Conservation (phyloP, 2,113 vertebrate genomes). For the Meleagris gallopavo region DNA sequence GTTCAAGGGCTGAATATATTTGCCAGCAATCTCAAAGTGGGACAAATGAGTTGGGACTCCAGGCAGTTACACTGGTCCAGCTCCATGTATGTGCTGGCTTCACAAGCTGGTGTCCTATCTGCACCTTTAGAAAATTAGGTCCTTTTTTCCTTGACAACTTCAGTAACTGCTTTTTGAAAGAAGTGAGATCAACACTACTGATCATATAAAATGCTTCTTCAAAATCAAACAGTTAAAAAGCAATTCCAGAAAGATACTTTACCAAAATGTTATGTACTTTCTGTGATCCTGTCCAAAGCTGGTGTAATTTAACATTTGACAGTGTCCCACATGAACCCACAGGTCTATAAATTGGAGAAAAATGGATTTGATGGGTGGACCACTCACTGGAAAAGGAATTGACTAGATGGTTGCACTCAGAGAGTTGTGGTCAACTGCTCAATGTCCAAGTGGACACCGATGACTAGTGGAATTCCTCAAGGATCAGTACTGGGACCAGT, state of each 20-base stretch:
- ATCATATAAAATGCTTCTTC: not conserved
- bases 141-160: not conserved
- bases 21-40: not conserved
- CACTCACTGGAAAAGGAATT: too few relatives aligned
- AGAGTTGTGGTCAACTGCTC: too few relatives aligned
- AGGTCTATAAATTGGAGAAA: too few relatives aligned
- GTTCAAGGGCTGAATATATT: not conserved
- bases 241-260: not conserved
- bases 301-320: not conserved
- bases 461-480: too few relatives aligned
- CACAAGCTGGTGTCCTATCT: not conserved
- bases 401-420: too few relatives aligned
- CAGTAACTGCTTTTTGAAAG: not conserved
- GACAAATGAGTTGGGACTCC: not conserved
- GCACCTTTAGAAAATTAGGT: not conserved
- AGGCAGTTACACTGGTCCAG: not conserved
- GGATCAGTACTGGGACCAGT: too few relatives aligned
- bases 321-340: too few relatives aligned
- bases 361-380: too few relatives aligned
- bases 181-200: fast-evolving
- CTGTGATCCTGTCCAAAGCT: not conserved
- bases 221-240: not conserved
- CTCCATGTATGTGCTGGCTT: not conserved
- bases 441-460: too few relatives aligned
- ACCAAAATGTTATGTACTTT: not conserved